Percentiles rank a stretch among this genome's conserved stretches.
Evolutionary conservation across 2,797 vertebrate species (phyloP).

Genomic region (Salarias fasciatus): DNA sequence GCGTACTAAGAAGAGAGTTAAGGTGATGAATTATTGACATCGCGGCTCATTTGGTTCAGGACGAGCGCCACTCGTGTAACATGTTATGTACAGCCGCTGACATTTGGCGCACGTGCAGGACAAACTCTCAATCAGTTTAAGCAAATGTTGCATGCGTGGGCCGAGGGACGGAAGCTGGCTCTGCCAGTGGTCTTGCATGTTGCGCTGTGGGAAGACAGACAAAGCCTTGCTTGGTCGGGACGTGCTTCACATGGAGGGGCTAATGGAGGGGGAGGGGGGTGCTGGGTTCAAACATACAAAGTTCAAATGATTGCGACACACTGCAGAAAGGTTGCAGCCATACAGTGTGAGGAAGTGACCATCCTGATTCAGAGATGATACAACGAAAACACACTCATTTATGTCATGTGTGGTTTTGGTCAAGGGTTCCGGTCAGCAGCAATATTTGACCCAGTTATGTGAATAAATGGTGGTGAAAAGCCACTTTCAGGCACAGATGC

Average conservation of each 20-base stretch:
- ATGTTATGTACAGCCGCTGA: conserved; percentile 24
- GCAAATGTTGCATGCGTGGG: too few species aligned
- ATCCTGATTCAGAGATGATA: conserved; percentile 52
- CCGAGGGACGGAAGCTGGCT: too few species aligned
- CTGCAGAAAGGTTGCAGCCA: conserved; percentile 40
- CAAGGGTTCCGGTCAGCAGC: background rate
- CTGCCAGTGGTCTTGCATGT: too few species aligned
- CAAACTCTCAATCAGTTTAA: background rate
- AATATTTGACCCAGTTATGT: too few species aligned
- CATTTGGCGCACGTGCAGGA: conserved; percentile 12
- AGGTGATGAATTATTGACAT: conserved; percentile 51
- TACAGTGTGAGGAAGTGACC: conserved; percentile 28
- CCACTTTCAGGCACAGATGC: too few species aligned
- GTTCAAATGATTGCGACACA: conserved; percentile 58
- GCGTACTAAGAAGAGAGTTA: conserved; percentile 29
- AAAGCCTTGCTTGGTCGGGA: conserved; percentile 20
- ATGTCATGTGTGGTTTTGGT: conserved; percentile 31
- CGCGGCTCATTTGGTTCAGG: conserved; percentile 21
- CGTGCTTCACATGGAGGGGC: conserved; percentile 31
- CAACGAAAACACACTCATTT: conserved; percentile 42
- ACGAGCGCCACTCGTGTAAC: conserved; percentile 13
- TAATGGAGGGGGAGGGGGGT: conserved; percentile 30
- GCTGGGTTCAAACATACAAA: conserved; percentile 19
- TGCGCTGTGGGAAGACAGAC: conserved; percentile 30
- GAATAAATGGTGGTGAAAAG: too few species aligned